These are phyloP conservation scores for Epizoanthus stellaris DNA, from an alignment of 92 coral and sea anemone genomes.

Conservation along the genomic window DNA sequence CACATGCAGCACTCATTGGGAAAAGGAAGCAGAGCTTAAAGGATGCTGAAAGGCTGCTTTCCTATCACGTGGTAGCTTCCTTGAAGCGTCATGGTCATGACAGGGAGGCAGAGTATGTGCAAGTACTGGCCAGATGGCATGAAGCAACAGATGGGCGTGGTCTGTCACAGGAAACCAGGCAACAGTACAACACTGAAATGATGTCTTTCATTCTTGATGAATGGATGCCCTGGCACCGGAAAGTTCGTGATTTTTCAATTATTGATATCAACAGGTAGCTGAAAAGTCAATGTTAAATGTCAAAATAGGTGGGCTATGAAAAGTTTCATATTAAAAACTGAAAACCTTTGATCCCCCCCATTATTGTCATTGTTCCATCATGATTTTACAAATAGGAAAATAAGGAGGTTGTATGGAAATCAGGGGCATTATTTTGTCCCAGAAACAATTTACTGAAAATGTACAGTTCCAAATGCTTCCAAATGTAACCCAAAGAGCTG, in stretches of 20 bases:
- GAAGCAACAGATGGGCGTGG: constrained; percentile 76
- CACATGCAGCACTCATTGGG: constrained; percentile 69
- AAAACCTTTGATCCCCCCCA: no score
- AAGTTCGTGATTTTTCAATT: constrained; percentile 29
- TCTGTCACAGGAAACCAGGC: constrained; percentile 34
- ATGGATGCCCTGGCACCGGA: constrained; percentile 47
- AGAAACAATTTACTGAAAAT: no score
- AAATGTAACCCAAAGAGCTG: no score
- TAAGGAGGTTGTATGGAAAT: no score
- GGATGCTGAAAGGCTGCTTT: constrained; percentile 64
- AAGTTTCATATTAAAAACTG: no score
- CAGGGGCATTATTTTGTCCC: no score
- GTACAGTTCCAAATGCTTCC: no score
- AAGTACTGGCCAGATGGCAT: constrained; percentile 67
- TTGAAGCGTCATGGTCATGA: constrained; percentile 61
- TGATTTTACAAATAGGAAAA: no score
- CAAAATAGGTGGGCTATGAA: no score
- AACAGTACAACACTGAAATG: constrained; percentile 33
- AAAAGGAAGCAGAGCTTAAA: constrained; percentile 60
- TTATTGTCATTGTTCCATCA: no score
- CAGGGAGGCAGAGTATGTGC: constrained; percentile 58
- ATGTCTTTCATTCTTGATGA: constrained; percentile 30
- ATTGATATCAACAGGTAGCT: constrained; percentile 41
- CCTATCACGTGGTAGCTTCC: no score
- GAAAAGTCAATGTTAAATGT: neutral